A percentile compares a stretch with the other conserved stretches of the same genome.
Conservation (phyloP, 2,888 invertebrate species). For the Aporophyla lueneburgensis region DNA sequence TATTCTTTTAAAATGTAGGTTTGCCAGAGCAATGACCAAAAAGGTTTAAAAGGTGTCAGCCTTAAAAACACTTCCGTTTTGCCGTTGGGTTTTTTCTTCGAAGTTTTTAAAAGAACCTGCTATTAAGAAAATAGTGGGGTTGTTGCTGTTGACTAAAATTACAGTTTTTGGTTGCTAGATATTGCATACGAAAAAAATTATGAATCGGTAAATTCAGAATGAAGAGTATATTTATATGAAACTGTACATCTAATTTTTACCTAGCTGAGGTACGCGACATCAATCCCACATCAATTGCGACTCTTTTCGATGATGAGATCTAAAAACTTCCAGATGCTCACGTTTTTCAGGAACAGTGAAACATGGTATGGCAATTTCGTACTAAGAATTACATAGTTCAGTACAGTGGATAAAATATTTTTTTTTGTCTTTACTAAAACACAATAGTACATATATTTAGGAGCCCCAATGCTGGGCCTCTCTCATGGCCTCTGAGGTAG, state of each 20-base stretch:
- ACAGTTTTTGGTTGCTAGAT: neutral
- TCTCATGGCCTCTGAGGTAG: slow-evolving; percentile 75
- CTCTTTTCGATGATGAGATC: neutral
- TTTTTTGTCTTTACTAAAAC: slow-evolving; percentile 15
- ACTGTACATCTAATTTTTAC: neutral
- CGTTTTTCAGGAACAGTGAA: neutral
- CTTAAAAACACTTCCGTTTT: slow-evolving; percentile 25
- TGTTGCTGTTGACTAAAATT: no score
- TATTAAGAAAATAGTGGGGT: neutral
- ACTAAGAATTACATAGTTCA: neutral
- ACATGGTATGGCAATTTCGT: neutral
- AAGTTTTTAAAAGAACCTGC: neutral
- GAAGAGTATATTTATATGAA: neutral
- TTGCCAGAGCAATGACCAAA: slow-evolving; percentile 9
- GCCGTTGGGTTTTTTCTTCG: neutral
- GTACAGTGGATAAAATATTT: neutral
- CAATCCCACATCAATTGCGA: neutral
- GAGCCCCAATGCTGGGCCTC: slow-evolving; percentile 71
- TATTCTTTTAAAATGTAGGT: neutral
- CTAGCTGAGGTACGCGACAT: neutral
- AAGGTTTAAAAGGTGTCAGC: slow-evolving; percentile 34
- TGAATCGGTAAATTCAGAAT: neutral
- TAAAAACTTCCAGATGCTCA: neutral
- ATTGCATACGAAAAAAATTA: neutral
- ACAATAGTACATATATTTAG: slow-evolving; percentile 60